Evolutionary conservation across 2,797 vertebrate species (phyloP).

Genomic region (Hippocampus kuda): DNA sequence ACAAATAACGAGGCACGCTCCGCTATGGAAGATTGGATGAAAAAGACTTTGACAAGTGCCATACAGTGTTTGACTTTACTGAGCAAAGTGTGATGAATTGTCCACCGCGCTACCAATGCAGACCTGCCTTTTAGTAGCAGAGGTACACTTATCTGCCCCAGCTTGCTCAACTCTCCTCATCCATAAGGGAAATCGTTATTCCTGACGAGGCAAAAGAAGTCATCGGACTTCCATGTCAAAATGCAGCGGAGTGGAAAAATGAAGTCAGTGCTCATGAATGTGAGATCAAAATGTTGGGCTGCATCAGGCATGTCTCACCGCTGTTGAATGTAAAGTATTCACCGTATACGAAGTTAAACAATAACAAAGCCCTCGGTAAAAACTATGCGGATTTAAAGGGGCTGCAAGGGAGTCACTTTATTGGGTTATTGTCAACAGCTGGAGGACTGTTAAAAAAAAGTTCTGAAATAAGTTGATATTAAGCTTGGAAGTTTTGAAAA

Average conservation of each 20-base stretch:
- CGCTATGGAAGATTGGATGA: constrained; percentile 26
- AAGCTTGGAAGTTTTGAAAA: too few relatives aligned
- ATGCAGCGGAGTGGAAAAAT: constrained; percentile 48
- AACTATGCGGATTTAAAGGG: not conserved
- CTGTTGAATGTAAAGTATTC: not conserved
- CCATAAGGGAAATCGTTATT: constrained; percentile 39
- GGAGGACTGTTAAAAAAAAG: too few relatives aligned
- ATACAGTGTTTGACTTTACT: constrained; percentile 17
- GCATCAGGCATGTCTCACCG: constrained; percentile 24
- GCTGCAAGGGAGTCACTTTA: not conserved
- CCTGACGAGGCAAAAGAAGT: constrained; percentile 21
- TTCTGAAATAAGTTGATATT: too few relatives aligned
- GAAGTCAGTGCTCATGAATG: constrained; percentile 46
- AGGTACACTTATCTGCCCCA: constrained; percentile 45
- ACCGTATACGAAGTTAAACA: not conserved
- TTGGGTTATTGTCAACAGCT: not conserved
- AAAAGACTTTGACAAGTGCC: constrained; percentile 13
- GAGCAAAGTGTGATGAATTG: constrained; percentile 21
- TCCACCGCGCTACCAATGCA: constrained; percentile 18
- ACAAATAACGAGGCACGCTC: constrained; percentile 27
- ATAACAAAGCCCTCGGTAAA: not conserved
- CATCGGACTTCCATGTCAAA: constrained; percentile 47
- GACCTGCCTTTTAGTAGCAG: constrained; percentile 17
- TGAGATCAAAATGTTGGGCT: constrained; percentile 30
- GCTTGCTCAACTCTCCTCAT: constrained; percentile 48